phyloP scores from a whole-genome alignment of 2,113 vertebrate genomes.

The Caranx ignobilis region DNA sequence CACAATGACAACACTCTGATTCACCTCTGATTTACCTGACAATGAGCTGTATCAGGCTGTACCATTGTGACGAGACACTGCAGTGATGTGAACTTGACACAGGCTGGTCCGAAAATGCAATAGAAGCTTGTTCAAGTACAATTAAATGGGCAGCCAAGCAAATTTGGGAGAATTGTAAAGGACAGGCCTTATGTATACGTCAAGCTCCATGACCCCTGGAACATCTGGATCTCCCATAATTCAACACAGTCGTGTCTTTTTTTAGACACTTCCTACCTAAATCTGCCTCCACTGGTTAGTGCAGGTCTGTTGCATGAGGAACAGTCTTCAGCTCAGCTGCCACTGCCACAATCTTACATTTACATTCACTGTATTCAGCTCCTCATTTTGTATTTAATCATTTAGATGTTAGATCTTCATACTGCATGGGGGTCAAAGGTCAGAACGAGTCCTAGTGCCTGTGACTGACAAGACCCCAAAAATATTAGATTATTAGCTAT shows the following conservation, averaged over 20 bases:
- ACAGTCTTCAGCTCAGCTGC: too few relatives aligned
- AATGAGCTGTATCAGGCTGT: slow-evolving; percentile 2
- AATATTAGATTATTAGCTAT: too few relatives aligned
- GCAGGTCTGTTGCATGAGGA: too few relatives aligned
- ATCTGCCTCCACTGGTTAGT: neutral
- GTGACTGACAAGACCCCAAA: too few relatives aligned
- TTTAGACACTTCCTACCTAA: neutral
- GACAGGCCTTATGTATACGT: neutral
- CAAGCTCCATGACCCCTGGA: neutral
- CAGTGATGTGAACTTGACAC: slow-evolving; percentile 12
- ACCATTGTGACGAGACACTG: neutral
- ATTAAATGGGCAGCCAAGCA: too few relatives aligned
- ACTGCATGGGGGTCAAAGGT: too few relatives aligned
- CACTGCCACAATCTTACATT: too few relatives aligned
- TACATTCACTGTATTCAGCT: too few relatives aligned
- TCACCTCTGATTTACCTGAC: slow-evolving; percentile 17
- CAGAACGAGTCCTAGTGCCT: too few relatives aligned
- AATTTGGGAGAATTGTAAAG: too few relatives aligned
- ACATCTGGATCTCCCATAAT: neutral
- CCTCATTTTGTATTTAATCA: too few relatives aligned
- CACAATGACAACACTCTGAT: neutral
- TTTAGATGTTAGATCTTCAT: too few relatives aligned
- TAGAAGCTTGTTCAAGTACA: neutral
- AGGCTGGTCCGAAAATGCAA: neutral
- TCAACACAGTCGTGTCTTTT: neutral